Conservation (phyloP, 2,797 vertebrate species). For the Moxostoma hubbsi region DNA sequence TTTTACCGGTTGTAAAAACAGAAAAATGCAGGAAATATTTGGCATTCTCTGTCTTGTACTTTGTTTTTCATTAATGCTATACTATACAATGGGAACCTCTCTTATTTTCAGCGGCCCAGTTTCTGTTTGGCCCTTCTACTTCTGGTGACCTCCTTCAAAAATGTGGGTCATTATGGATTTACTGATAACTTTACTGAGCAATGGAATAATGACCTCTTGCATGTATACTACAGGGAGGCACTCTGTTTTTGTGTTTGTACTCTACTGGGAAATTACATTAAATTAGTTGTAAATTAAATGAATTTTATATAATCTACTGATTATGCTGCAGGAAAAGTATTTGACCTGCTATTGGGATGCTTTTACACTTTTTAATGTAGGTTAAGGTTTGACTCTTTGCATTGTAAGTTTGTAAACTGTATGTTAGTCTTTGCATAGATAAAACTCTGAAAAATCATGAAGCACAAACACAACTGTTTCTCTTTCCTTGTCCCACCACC, state of each 20-base stretch:
- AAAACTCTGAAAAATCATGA: slow-evolving; percentile 8
- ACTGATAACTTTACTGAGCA: slow-evolving; percentile 41
- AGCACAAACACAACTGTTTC: slow-evolving; percentile 20
- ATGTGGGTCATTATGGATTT: slow-evolving; percentile 42
- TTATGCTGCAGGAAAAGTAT: background rate
- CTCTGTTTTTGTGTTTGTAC: slow-evolving; percentile 20
- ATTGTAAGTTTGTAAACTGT: slow-evolving; percentile 4
- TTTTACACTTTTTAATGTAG: background rate
- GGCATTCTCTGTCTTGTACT: background rate
- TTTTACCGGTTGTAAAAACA: background rate
- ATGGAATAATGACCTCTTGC: slow-evolving; percentile 22
- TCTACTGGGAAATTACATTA: slow-evolving; percentile 31
- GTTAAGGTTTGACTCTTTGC: background rate
- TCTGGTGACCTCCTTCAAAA: slow-evolving; percentile 38
- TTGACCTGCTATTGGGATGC: background rate
- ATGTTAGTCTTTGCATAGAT: background rate
- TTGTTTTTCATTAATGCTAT: slow-evolving; percentile 30
- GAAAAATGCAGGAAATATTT: background rate
- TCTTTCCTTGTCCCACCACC: background rate
- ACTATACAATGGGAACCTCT: slow-evolving; percentile 1
- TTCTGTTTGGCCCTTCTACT: slow-evolving; percentile 8
- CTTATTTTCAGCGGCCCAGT: slow-evolving; percentile 27
- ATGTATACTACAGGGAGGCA: slow-evolving; percentile 35
- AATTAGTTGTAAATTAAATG: slow-evolving; percentile 29
- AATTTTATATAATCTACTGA: slow-evolving; percentile 21